These are phyloP conservation scores for Platorchestia sp. DNA, from an alignment of 1,140 invertebrate genomes.

Conservation along the genomic window DNA sequence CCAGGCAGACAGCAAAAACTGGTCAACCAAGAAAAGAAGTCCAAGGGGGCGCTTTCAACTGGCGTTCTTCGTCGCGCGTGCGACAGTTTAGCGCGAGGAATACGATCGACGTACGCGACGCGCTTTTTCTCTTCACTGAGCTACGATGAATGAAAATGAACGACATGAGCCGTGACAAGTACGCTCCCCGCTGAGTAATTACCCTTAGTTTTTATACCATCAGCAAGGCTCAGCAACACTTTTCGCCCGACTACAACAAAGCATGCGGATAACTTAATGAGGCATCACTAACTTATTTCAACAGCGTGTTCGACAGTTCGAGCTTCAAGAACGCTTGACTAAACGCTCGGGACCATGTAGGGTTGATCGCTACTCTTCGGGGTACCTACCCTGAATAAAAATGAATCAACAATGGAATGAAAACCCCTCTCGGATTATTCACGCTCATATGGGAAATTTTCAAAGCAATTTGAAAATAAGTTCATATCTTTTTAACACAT, in stretches of 20 bases:
- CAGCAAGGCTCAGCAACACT: not conserved
- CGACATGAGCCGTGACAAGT: not conserved
- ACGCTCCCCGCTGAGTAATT: not conserved
- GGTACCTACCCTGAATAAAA: too few relatives aligned
- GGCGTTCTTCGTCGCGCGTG: not conserved
- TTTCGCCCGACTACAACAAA: not conserved
- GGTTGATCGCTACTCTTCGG: too few relatives aligned
- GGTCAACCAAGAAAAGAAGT: not conserved
- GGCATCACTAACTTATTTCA: not conserved
- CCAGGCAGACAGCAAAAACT: not conserved
- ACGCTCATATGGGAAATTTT: too few relatives aligned
- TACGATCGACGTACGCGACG: not conserved
- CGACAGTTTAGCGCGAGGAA: not conserved
- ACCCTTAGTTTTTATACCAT: not conserved
- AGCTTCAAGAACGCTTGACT: not conserved
- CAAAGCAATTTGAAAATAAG: too few relatives aligned
- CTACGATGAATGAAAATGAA: not conserved
- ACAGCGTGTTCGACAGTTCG: not conserved
- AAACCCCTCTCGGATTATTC: too few relatives aligned
- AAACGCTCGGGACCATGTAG: too few relatives aligned
- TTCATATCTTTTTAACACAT: too few relatives aligned
- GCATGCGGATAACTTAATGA: not conserved
- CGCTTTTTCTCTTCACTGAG: not conserved
- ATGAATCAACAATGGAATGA: too few relatives aligned
- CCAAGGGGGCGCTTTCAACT: not conserved